Evolutionary conservation across 2,797 vertebrate species (phyloP), one percentile per base, ranked within the genome.

Genomic region (Bryconaethiops microstoma): DNA sequence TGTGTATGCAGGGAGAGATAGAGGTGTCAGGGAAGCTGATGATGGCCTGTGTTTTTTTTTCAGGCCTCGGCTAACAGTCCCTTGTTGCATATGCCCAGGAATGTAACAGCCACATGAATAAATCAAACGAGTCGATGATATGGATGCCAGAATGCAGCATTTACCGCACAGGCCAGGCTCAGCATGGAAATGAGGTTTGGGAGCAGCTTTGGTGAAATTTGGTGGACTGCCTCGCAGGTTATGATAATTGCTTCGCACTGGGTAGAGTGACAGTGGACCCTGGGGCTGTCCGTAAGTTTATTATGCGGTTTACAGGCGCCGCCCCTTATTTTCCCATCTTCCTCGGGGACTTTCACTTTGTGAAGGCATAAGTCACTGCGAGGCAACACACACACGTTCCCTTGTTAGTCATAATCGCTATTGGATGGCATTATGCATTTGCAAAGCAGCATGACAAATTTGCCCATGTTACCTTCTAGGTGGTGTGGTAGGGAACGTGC

Each of bases 21-120:
- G 60, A 80, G 77, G 76, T 74, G 52, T 75, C 65, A 81, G 52
- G 50, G 67, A 78, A 81, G 40, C 65, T n/a, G 48, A 35, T 74
- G 72, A 65, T 25, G 17, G 68, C 42, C 69, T 40, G 45, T 76
- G 29, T 52, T 39, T 35, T 42, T 40, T 42, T 40, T 25, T 17
- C 48, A 59, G 69, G 29, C 59, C 7, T 52, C 23, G 67, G 65
- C 57, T 83, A 70, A 79, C 60, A 4, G 17, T 67, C 74, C 48
- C 52, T 52, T 74, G 79, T 76, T 21, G 23, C n/a, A 64, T 80
- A 65, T 79, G 67, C 87, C 75, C 76, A 60, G 35, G 70, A 82
- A 81, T 77, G 60, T 77, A 60, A 84, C 83, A 79, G 57, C 72
- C 60, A 77, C 54, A 89, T 90, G 85, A 90, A 92, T 93, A 91